These are phyloP conservation scores for Drosophila cognata DNA, from an alignment of 2,888 invertebrate genomes.

Conservation along the genomic window DNA sequence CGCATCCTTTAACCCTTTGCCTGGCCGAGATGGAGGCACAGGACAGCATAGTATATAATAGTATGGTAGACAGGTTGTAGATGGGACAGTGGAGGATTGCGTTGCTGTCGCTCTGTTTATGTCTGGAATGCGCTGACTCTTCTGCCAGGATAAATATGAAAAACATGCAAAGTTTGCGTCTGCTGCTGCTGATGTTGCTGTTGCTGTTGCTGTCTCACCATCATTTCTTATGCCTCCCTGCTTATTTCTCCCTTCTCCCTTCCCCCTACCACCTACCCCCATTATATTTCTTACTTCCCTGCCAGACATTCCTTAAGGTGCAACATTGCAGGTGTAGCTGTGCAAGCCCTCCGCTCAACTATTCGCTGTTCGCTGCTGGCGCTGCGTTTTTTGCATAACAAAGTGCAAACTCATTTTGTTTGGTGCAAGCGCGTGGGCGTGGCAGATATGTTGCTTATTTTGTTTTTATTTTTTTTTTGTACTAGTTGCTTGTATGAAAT, in stretches of 20 bases:
- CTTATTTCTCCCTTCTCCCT: slow-evolving; percentile 32
- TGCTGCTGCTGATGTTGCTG: slow-evolving; percentile 44
- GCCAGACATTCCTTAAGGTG: slow-evolving; percentile 72
- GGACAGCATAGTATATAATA: slow-evolving; percentile 15
- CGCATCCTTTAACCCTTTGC: slow-evolving; percentile 68
- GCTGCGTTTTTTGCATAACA: slow-evolving; percentile 74
- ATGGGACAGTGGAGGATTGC: slow-evolving; percentile 33
- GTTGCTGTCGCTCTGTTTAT: slow-evolving; percentile 64
- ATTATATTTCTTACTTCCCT: slow-evolving; percentile 10
- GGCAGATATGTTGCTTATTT: slow-evolving; percentile 63
- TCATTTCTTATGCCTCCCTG: slow-evolving; percentile 59
- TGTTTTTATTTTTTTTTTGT: slow-evolving; percentile 23
- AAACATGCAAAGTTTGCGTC: slow-evolving; percentile 82
- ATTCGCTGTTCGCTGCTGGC: slow-evolving; percentile 4
- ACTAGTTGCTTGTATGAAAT: slow-evolving; percentile 81
- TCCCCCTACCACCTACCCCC: not conserved
- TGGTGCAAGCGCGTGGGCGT: slow-evolving; percentile 74
- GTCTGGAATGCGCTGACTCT: slow-evolving; percentile 65
- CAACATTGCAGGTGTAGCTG: slow-evolving; percentile 70
- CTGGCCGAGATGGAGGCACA: slow-evolving; percentile 8
- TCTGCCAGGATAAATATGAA: slow-evolving; percentile 81
- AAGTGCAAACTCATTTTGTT: slow-evolving; percentile 80
- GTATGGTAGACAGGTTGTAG: not conserved
- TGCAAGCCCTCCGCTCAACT: slow-evolving; percentile 4
- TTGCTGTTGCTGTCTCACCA: slow-evolving; percentile 68